Evolutionary conservation across 2,113 vertebrate species (phyloP), one percentile per base, ranked within the genome.

Genomic region (Takifugu flavidus): DNA sequence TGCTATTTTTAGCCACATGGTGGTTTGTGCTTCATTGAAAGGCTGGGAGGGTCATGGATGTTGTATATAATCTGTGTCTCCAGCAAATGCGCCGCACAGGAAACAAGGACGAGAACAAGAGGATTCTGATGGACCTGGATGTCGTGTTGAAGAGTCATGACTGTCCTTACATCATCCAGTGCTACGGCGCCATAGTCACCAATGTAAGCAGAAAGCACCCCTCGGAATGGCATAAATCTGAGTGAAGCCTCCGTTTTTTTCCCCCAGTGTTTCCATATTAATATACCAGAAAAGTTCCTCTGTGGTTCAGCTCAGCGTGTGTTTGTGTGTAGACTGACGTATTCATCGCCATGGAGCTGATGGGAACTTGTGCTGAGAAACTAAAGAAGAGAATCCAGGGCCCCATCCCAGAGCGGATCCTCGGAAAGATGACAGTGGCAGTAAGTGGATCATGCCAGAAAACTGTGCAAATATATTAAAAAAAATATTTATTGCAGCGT

Each of bases 81-180:
- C 87, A 97, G 95, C 95, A 98, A 95, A 98, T 98, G 95, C 91
- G 95, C 31, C 92, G 95, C 59, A 97, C 95, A 0, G 95, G 95
- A 72, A 98, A 98, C 77, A 95, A 95, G 74, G 95, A 96, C 2
- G 95, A 98, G 87, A 98, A 98, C 79, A 98, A 98, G 74, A 84
- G 95, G 61, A 98, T 98, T 73, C 86, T 98, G 51, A 98, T 98
- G 95, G 95, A 98, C 78, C 80, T 98, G 78, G 95, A 98, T 0
- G 95, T 98, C 49, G 95, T 98, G 42, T 91, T 98, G 65, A 98
- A 98, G 83, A 96, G 95, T 78, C 95, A 98, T 0, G 95, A 98
- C 88, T 98, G 95, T 62, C 95, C 95, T 26, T 98, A 98, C 79
- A 98, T 98, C 49, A 96, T 98, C 47, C 95, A 96, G 87, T 96